phyloP scores from a whole-genome alignment of 2,113 vertebrate genomes.

The Myodes glareolus region DNA sequence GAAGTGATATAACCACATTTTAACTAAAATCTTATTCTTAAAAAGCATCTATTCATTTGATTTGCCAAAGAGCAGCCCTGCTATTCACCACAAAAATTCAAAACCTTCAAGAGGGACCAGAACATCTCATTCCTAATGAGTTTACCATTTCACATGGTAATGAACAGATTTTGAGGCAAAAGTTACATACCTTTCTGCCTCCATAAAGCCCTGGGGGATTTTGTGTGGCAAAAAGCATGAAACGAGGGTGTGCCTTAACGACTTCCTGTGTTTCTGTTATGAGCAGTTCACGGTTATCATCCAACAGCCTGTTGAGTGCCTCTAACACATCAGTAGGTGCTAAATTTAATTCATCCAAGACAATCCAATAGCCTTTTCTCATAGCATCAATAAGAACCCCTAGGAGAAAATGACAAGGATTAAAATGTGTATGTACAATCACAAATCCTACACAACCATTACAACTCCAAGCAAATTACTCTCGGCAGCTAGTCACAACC shows the following conservation, averaged over 20 bases:
- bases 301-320: conserved; percentile 95
- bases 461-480: conserved; percentile 34
- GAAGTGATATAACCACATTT: not conserved
- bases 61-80: not conserved
- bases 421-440: not conserved
- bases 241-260: conserved; percentile 95
- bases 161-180: not conserved
- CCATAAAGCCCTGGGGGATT: conserved; percentile 98
- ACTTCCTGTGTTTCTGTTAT: conserved; percentile 97
- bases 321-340: conserved; percentile 98
- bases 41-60: not conserved
- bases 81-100: conserved; percentile 20
- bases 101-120: not conserved
- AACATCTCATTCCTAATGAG: not conserved
- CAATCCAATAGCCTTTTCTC: conserved; percentile 98
- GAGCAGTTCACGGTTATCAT: conserved; percentile 97
- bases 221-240: conserved; percentile 98
- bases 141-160: fast-evolving
- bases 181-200: conserved; percentile 93
- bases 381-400: conserved; percentile 97
- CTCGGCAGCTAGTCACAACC: not conserved
- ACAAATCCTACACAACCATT: not conserved
- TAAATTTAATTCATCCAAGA: conserved; percentile 97
- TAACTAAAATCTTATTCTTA: not conserved
- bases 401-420: conserved; percentile 75